phyloP scores from a whole-genome alignment of 2,888 invertebrate genomes.

The Oscheius myriophilus region DNA sequence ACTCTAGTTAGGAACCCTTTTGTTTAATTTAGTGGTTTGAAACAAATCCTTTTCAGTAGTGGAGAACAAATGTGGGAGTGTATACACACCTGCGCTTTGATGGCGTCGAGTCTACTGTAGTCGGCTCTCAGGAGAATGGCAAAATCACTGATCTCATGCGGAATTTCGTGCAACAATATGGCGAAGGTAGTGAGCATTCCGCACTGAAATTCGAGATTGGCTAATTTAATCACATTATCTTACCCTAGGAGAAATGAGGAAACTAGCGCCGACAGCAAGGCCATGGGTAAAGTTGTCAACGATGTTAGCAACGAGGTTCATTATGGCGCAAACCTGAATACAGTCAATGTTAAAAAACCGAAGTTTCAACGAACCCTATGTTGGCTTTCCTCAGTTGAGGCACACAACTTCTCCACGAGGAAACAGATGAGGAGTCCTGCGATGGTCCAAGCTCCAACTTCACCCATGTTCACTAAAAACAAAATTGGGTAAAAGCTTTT shows the following conservation, averaged over 20 bases:
- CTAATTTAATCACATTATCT: not conserved
- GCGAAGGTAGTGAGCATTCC: constrained; percentile 92
- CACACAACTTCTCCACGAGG: constrained; percentile 54
- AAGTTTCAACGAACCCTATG: constrained; percentile 39
- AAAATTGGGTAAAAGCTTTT: not conserved
- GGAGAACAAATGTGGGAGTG: not conserved
- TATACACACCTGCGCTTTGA: constrained; percentile 82
- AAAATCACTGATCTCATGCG: constrained; percentile 98
- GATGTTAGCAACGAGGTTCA: constrained; percentile 93
- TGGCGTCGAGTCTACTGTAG: constrained; percentile 91
- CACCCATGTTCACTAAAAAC: constrained; percentile 33
- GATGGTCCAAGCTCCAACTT: constrained; percentile 53
- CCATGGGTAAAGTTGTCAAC: constrained; percentile 99
- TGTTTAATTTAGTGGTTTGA: no score
- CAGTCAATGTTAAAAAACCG: not conserved
- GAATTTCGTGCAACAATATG: constrained; percentile 93
- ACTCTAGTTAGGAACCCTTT: no score
- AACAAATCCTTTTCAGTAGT: not conserved
- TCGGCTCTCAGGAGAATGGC: constrained; percentile 89
- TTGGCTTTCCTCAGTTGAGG: constrained; percentile 57
- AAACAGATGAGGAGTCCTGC: constrained; percentile 55
- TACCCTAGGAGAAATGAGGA: constrained; percentile 84
- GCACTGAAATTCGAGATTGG: constrained; percentile 75
- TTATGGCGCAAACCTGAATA: constrained; percentile 82
- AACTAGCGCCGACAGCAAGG: constrained; percentile 95